These are phyloP conservation scores for Malaclemys terrapin DNA, from an alignment of 2,113 vertebrate species.

Conservation along the genomic window DNA sequence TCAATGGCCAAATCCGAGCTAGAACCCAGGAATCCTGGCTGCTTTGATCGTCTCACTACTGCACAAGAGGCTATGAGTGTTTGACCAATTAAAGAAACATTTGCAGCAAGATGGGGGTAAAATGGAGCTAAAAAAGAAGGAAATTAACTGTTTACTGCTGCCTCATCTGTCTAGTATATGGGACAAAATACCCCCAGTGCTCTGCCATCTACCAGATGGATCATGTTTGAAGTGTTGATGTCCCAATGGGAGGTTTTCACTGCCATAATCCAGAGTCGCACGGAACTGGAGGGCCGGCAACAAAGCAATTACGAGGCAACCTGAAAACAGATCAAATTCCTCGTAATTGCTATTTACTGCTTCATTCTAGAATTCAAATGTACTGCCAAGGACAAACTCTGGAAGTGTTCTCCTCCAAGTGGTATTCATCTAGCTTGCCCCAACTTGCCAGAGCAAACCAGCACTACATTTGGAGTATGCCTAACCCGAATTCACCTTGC, in stretches of 20 bases:
- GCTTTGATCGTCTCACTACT: conserved; percentile 60
- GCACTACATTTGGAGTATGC: conserved; percentile 36
- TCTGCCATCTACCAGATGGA: not conserved
- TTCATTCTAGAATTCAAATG: conserved; percentile 31
- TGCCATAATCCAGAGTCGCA: not conserved
- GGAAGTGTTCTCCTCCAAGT: conserved; percentile 45
- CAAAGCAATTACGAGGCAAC: not conserved
- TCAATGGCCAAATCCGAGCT: not conserved
- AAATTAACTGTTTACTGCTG: conserved; percentile 21
- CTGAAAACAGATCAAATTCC: conserved; percentile 8
- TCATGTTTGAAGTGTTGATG: not conserved
- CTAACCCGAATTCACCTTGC: conserved; percentile 35
- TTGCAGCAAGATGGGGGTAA: conserved; percentile 26
- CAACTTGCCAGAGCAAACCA: conserved; percentile 62
- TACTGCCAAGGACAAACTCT: conserved; percentile 10
- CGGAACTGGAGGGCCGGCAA: not conserved
- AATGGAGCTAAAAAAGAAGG: conserved; percentile 28
- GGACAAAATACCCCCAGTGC: not conserved
- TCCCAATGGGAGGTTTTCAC: not conserved
- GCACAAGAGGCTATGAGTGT: conserved; percentile 56
- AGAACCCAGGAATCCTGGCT: conserved; percentile 33
- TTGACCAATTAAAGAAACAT: conserved; percentile 66
- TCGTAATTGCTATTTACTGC: not conserved
- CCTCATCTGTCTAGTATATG: conserved; percentile 31
- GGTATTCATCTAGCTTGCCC: conserved; percentile 49